These are phyloP conservation scores for Cyphomyrmex costatus DNA, from an alignment of 1,140 invertebrate genomes.

Conservation along the genomic window DNA sequence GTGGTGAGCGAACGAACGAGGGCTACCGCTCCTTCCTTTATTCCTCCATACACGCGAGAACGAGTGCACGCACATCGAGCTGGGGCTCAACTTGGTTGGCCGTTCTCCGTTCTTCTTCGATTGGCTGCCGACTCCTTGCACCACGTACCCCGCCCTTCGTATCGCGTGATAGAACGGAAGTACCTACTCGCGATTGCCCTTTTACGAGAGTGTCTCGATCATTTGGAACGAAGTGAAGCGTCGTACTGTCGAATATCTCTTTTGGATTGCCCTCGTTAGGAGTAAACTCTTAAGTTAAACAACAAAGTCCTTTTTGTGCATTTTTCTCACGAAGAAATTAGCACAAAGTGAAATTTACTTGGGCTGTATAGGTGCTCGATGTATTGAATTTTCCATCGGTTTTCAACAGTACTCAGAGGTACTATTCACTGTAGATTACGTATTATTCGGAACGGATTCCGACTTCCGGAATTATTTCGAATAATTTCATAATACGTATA, in stretches of 20 bases:
- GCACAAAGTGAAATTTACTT: background rate
- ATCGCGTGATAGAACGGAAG: slow-evolving; percentile 19
- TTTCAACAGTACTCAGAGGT: background rate
- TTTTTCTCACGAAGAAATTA: background rate
- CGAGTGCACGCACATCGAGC: slow-evolving; percentile 82
- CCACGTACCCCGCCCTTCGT: slow-evolving; percentile 72
- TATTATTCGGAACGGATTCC: no score
- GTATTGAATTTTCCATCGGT: background rate
- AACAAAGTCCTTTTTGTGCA: background rate
- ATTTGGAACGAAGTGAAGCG: background rate
- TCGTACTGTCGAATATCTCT: background rate
- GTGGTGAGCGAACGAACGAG: slow-evolving; percentile 76
- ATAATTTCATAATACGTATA: no score
- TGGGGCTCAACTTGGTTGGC: slow-evolving; percentile 80
- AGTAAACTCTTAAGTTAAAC: background rate
- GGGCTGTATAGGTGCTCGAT: background rate
- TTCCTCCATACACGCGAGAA: slow-evolving; percentile 78
- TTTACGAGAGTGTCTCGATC: background rate
- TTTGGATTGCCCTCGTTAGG: background rate
- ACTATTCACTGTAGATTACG: no score
- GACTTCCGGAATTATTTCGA: no score
- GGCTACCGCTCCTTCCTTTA: slow-evolving; percentile 82
- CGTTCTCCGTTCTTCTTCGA: slow-evolving; percentile 75
- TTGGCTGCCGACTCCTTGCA: slow-evolving; percentile 68
- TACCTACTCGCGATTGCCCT: background rate